These are phyloP conservation scores for Synanceia verrucosa DNA, from an alignment of 2,797 vertebrate species.

Conservation along the genomic window DNA sequence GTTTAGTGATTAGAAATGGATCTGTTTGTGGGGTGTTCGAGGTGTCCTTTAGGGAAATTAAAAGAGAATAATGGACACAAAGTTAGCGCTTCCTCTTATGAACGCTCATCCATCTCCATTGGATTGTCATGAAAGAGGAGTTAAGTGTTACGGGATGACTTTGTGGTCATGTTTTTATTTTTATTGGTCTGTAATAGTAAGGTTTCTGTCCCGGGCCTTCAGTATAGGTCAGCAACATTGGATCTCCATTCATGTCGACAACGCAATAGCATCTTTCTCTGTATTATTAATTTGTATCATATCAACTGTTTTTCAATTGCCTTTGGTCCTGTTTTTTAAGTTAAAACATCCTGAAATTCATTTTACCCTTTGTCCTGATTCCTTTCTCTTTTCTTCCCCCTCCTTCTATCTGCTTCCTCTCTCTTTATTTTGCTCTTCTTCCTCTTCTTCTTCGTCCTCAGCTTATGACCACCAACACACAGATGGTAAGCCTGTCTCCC, in stretches of 20 bases:
- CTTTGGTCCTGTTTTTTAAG: constrained; percentile 79
- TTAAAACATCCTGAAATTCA: constrained; percentile 80
- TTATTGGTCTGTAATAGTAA: constrained; percentile 35
- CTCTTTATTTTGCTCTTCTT: constrained; percentile 83
- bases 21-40: constrained; percentile 16
- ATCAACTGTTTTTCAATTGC: constrained; percentile 82
- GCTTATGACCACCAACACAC: constrained; percentile 96
- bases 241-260: constrained; percentile 80
- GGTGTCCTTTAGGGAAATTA: constrained; percentile 18
- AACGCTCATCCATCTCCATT: constrained; percentile 68
- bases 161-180: constrained; percentile 37
- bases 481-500: constrained; percentile 92
- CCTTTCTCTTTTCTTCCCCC: constrained; percentile 77
- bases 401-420: constrained; percentile 74
- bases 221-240: constrained; percentile 64
- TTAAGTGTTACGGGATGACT: constrained; percentile 31
- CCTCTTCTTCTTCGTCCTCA: constrained; percentile 80
- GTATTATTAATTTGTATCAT: constrained; percentile 84
- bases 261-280: constrained; percentile 80
- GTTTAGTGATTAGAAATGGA: not conserved
- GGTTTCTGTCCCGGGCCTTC: constrained; percentile 31
- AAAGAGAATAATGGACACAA: constrained; percentile 32
- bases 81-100: constrained; percentile 14
- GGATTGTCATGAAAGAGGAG: constrained; percentile 48
- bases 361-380: constrained; percentile 83